Conservation (phyloP, 2,888 invertebrate species). For the Phrixothrix hirtus region DNA sequence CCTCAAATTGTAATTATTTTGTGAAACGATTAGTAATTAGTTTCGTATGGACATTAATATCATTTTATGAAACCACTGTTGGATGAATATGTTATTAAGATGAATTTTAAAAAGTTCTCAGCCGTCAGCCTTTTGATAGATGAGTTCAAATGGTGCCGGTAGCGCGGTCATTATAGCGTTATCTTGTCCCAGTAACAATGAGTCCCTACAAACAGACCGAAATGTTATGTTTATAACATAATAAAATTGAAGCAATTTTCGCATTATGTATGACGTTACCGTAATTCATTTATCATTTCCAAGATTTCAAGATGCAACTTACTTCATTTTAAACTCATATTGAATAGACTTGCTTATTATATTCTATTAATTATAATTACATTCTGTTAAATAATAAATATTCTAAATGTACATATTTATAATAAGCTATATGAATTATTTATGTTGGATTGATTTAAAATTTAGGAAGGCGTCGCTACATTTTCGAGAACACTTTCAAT, state of each 20-base stretch:
- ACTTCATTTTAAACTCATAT: no score
- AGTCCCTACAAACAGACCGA: slow-evolving; percentile 38
- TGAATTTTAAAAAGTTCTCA: slow-evolving; percentile 29
- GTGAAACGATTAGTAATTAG: no score
- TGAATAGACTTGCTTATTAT: no score
- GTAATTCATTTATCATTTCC: slow-evolving; percentile 35
- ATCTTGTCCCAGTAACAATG: slow-evolving; percentile 38
- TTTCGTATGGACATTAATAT: slow-evolving; percentile 20
- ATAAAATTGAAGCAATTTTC: slow-evolving; percentile 53
- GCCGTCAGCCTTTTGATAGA: slow-evolving; percentile 46
- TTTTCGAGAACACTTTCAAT: no score
- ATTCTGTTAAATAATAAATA: no score
- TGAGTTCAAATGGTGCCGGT: slow-evolving; percentile 49
- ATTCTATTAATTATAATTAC: no score
- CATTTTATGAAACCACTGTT: slow-evolving; percentile 16
- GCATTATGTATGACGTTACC: slow-evolving; percentile 50
- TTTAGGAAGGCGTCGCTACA: no score
- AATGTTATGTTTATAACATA: slow-evolving; percentile 44
- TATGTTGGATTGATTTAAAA: no score
- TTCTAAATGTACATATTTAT: no score
- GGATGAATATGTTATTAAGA: slow-evolving; percentile 19
- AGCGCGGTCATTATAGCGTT: slow-evolving; percentile 51
- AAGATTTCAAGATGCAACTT: no score
- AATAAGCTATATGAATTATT: no score
- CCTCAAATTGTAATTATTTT: no score